Percentiles rank a stretch among this genome's conserved stretches.
Evolutionary conservation across 2,888 invertebrate species (phyloP).

Genomic region (Diarsia dahlii): DNA sequence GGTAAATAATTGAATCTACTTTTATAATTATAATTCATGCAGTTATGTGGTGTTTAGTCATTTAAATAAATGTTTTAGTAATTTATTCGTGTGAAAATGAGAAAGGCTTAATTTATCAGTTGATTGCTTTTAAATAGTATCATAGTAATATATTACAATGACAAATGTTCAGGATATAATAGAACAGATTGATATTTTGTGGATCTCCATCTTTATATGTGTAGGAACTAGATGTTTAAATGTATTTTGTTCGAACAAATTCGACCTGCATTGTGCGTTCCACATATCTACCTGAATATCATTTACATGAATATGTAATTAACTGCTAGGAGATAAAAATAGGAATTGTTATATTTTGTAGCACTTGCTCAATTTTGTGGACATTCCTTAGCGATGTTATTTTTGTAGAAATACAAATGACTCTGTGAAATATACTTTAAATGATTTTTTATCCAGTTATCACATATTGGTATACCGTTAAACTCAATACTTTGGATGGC

Average conservation of each 20-base stretch:
- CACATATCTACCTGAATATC: constrained; percentile 64
- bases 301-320: constrained; percentile 57
- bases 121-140: constrained; percentile 22
- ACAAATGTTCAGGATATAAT: constrained; percentile 16
- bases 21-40: constrained; percentile 23
- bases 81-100: constrained; percentile 26
- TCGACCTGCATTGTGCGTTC: constrained; percentile 49
- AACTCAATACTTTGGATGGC: constrained; percentile 33
- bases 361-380: constrained; percentile 79
- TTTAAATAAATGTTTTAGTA: constrained; percentile 5
- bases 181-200: constrained; percentile 38
- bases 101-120: constrained; percentile 27
- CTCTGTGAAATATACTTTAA: constrained; percentile 37
- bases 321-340: constrained; percentile 47
- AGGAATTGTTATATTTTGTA: constrained; percentile 64
- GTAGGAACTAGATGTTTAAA: constrained; percentile 36
- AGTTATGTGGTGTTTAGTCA: constrained; percentile 22
- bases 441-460: constrained; percentile 37
- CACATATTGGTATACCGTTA: constrained; percentile 12
- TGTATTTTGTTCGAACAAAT: constrained; percentile 34
- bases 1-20: constrained; percentile 22
- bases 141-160: constrained; percentile 1
- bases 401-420: constrained; percentile 51
- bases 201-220: constrained; percentile 31
- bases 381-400: constrained; percentile 76